A percentile compares a stretch with the other conserved stretches of the same genome.
These are phyloP conservation scores for Poecilus cupreus DNA, from an alignment of 2,888 invertebrate genomes.

Conservation along the genomic window DNA sequence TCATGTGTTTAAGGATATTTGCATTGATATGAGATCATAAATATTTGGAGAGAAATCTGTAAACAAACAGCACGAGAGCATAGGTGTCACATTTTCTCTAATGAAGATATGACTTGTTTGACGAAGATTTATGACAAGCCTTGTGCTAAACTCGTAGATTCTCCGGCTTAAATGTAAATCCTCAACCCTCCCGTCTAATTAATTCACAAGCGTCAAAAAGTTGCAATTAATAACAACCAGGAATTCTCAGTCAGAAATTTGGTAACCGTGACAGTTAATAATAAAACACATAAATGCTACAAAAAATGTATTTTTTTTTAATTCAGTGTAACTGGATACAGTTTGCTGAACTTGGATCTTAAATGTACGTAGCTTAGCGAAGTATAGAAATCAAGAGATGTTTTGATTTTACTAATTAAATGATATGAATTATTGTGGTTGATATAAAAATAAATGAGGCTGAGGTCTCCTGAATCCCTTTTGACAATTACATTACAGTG, in stretches of 20 bases:
- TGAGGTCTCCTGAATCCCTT: too few species aligned
- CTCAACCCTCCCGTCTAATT: background rate
- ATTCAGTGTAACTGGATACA: too few species aligned
- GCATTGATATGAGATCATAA: too few species aligned
- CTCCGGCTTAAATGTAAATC: background rate
- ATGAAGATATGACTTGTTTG: background rate
- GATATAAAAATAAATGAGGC: too few species aligned
- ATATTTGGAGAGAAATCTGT: background rate
- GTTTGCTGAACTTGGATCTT: too few species aligned
- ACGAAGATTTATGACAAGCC: slow-evolving; percentile 19
- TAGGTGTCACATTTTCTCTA: background rate
- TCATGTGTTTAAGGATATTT: too few species aligned
- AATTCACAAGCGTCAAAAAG: slow-evolving; percentile 28
- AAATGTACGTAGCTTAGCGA: too few species aligned
- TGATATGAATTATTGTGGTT: too few species aligned
- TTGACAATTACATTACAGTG: too few species aligned
- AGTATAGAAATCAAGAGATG: too few species aligned
- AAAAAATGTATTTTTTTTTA: too few species aligned
- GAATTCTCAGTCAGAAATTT: background rate
- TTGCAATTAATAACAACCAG: slow-evolving; percentile 20
- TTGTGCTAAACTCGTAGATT: background rate
- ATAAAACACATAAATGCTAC: background rate
- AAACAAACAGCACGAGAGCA: slow-evolving; percentile 2
- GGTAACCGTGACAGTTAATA: background rate
- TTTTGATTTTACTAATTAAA: too few species aligned